phyloP scores from a whole-genome alignment of 2,113 vertebrate genomes.

The Poeciliopsis occidentalis region DNA sequence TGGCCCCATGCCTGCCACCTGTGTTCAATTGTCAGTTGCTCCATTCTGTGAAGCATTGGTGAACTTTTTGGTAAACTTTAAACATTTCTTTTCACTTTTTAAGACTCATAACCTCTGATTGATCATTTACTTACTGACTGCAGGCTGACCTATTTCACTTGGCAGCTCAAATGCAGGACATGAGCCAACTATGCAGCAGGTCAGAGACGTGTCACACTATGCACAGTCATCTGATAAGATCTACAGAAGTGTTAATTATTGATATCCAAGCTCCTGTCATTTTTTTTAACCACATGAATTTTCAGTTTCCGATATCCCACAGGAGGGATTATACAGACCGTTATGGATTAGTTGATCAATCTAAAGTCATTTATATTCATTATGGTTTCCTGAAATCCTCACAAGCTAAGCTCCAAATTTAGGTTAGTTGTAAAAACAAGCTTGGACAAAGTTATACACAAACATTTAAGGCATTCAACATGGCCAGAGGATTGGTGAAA shows the following conservation, averaged over 20 bases:
- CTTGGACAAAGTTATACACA: background rate
- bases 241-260: conserved; percentile 15
- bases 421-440: conserved; percentile 10
- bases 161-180: background rate
- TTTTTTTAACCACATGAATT: background rate
- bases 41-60: background rate
- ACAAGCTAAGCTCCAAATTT: background rate
- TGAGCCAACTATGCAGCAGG: background rate
- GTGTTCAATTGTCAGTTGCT: background rate
- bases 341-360: background rate
- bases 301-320: background rate
- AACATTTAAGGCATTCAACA: too few species aligned
- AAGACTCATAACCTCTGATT: background rate
- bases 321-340: background rate
- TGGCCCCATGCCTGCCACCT: background rate
- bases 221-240: background rate
- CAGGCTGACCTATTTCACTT: conserved; percentile 34
- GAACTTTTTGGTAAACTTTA: conserved; percentile 1
- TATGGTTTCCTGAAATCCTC: background rate
- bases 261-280: background rate
- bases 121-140: background rate
- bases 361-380: background rate
- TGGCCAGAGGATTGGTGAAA: too few species aligned
- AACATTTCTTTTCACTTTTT: background rate
- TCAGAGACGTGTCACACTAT: background rate